Base-by-base conservation (phyloP, 2,113 vertebrate genomes). In the Trinectes maculatus region DNA sequence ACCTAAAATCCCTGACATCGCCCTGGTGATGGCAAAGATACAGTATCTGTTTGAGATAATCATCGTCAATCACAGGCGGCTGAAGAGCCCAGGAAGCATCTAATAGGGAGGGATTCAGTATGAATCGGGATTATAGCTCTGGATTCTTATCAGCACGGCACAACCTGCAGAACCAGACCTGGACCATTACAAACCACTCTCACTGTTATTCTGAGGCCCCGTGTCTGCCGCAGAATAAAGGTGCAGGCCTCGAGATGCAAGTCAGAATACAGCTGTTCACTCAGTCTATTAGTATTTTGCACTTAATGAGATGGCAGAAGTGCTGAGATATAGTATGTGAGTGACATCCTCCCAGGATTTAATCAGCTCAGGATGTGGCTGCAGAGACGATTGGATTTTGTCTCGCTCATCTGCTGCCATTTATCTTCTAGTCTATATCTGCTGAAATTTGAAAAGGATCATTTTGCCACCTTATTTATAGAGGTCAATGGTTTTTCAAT, bases 121-220 rank as follows among this genome's bases (percentile, higher is more conserved):
- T 44, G 80, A 83, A 85, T 84, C 74, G 37, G 84, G 89, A 88
- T 88, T 87, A 89, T 64, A 59, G 76, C 67, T 62, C 64, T 55
- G 76, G 80, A 79, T 88, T 46, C 71, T 84, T 87, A 85, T 88
- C 80, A 31, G 54, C 18, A 3, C 40, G 43, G 61, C 77, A 76
- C 37, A 84, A 83, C 62, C 80, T 74, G 77, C 79, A 83, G 69
- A 72, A 47, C 47, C 52, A 48, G 42, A 80, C 74, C 46, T 33
- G 54, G 60, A 84, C 77, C 73, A 77, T 31, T 66, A 49, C 24
- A 54, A 56, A n/a, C n/a, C n/a, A n/a, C n/a, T n/a, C n/a, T 37
- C 26, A 28, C 28, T 47, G 67, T 65, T 74, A 54, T 34, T 65
- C 4, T 6, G 15, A 69, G 36, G 46, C 51, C 51, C 57, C 8